phyloP scores from a whole-genome alignment of 1,140 invertebrate species.

The Mya arenaria region DNA sequence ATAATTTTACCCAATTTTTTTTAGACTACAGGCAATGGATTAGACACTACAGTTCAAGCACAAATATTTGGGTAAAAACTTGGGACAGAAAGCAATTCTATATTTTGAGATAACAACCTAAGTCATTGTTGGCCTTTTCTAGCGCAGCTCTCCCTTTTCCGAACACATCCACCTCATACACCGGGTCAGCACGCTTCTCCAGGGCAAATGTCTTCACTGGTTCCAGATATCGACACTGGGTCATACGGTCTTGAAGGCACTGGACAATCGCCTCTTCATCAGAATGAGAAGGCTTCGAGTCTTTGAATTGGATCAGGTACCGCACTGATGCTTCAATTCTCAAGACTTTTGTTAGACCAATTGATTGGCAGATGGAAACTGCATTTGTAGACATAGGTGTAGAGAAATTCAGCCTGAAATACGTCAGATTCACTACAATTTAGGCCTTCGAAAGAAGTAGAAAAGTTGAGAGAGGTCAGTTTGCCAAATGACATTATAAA shows the following conservation, averaged over 20 bases:
- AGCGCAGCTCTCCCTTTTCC: conserved; percentile 89
- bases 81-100: neutral
- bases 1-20: no score
- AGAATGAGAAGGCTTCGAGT: conserved; percentile 41
- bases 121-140: conserved; percentile 90
- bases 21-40: no score
- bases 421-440: neutral
- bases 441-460: no score
- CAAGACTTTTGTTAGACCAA: conserved; percentile 87
- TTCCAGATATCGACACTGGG: conserved; percentile 89
- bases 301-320: conserved; percentile 86
- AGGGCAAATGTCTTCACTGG: conserved; percentile 87
- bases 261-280: conserved; percentile 73
- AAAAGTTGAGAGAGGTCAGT: no score
- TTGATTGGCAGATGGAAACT: conserved; percentile 94
- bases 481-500: no score
- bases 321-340: conserved; percentile 91
- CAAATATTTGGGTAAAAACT: neutral
- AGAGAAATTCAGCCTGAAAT: conserved; percentile 93
- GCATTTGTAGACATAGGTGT: conserved; percentile 97
- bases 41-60: no score
- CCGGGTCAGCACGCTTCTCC: conserved; percentile 85
- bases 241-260: conserved; percentile 91
- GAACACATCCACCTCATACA: conserved; percentile 92
- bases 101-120: no score